phyloP scores from a whole-genome alignment of 2,113 vertebrate species.

The Carettochelys insculpta region DNA sequence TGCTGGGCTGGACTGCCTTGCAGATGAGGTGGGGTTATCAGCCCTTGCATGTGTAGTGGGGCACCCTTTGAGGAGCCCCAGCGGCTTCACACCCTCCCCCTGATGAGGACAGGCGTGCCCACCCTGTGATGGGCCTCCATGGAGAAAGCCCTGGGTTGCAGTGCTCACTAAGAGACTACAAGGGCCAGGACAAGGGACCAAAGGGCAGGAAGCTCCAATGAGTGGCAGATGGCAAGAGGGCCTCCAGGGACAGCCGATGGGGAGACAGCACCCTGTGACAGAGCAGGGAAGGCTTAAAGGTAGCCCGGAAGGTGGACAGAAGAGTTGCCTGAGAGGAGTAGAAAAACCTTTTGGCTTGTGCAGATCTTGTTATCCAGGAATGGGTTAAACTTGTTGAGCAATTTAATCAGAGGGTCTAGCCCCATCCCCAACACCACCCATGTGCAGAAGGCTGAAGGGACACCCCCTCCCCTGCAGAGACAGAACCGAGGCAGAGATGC shows the following conservation, averaged over 20 bases:
- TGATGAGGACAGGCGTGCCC: no score
- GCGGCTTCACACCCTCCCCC: no score
- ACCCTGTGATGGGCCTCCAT: no score
- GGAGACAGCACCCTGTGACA: neutral
- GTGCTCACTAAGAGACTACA: neutral
- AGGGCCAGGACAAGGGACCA: neutral
- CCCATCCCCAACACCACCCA: neutral
- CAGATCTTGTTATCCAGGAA: neutral
- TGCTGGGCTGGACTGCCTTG: no score
- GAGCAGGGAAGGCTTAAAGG: neutral
- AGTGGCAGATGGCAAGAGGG: neutral
- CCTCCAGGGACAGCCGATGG: neutral
- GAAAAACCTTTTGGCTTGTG: neutral
- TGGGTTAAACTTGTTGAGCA: neutral
- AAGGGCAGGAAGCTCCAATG: neutral
- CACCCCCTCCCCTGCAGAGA: neutral
- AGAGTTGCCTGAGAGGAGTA: neutral
- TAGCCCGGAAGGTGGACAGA: neutral
- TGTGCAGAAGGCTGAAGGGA: neutral
- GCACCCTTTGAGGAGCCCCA: no score
- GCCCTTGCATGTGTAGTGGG: no score
- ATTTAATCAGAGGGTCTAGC: neutral
- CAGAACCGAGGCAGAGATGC: neutral
- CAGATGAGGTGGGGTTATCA: no score
- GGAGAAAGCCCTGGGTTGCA: neutral